phyloP scores from a whole-genome alignment of 2,888 invertebrate genomes.

The Sesia bembeciformis region DNA sequence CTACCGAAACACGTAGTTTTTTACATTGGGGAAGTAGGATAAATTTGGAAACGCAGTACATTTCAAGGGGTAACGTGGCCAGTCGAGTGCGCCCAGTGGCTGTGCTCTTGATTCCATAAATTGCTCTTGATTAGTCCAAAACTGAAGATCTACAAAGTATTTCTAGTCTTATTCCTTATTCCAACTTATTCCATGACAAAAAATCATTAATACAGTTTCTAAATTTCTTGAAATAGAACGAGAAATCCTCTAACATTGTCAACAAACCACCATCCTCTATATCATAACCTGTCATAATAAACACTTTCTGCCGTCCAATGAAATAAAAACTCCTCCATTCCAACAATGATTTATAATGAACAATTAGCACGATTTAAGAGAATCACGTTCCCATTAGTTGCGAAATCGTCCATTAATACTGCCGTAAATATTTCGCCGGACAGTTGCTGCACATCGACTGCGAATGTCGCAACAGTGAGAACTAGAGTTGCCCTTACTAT shows the following conservation, averaged over 20 bases:
- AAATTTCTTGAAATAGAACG: no score
- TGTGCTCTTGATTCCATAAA: no score
- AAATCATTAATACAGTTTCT: no score
- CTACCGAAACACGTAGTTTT: no score
- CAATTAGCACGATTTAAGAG: constrained; percentile 55
- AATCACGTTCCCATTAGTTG: constrained; percentile 44
- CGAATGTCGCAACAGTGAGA: constrained; percentile 15
- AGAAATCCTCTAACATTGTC: neutral
- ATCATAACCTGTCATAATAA: constrained; percentile 24
- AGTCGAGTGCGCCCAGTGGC: no score
- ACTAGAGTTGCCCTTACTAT: constrained; percentile 1
- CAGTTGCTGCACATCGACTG: constrained; percentile 5
- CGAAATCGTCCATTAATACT: constrained; percentile 35
- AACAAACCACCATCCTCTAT: constrained; percentile 2
- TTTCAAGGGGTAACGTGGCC: no score
- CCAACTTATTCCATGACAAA: no score
- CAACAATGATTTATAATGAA: constrained; percentile 27
- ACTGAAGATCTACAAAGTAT: no score
- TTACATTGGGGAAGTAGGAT: no score
- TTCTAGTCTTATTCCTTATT: no score
- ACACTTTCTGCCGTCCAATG: constrained; percentile 11
- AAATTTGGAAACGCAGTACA: no score
- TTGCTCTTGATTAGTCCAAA: no score
- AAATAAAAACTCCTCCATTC: constrained; percentile 15
- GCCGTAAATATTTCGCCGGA: constrained; percentile 42